A percentile compares a stretch with the other conserved stretches of the same genome.
These are phyloP conservation scores for Drosophila dives DNA, from an alignment of 2,888 invertebrate genomes.

Conservation along the genomic window DNA sequence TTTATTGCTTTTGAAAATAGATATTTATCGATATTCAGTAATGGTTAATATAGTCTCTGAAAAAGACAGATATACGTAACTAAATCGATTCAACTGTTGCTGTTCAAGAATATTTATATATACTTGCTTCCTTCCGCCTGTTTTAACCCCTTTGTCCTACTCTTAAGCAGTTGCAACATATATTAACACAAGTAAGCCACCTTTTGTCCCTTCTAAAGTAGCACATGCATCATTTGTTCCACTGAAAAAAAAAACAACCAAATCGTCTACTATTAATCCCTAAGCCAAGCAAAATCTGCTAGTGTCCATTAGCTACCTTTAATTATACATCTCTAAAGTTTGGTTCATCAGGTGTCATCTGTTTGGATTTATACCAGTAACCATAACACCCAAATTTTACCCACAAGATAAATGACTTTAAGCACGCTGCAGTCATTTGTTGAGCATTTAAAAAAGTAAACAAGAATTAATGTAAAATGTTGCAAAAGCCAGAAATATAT, in stretches of 20 bases:
- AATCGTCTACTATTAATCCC: neutral
- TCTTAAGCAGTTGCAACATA: neutral
- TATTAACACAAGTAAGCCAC: neutral
- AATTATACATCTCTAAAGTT: neutral
- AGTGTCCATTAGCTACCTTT: slow-evolving; percentile 1
- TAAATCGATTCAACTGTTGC: neutral
- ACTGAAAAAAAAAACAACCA: neutral
- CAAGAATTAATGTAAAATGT: slow-evolving; percentile 67
- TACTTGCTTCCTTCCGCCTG: neutral
- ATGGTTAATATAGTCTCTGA: neutral
- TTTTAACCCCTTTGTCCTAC: too few species aligned
- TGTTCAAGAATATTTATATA: neutral
- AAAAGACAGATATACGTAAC: neutral
- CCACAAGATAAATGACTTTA: slow-evolving; percentile 54
- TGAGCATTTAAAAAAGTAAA: slow-evolving; percentile 66
- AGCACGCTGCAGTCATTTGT: slow-evolving; percentile 59
- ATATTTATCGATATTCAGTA: neutral
- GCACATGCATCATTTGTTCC: neutral
- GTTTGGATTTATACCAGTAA: slow-evolving; percentile 2
- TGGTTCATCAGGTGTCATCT: slow-evolving; percentile 8
- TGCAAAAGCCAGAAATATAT: slow-evolving; percentile 20
- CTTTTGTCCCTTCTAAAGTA: neutral
- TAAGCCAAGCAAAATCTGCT: neutral
- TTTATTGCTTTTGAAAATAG: neutral
- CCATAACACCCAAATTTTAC: slow-evolving; percentile 1